phyloP scores from a whole-genome alignment of 2,113 vertebrate species.

The Sigmodon hispidus region DNA sequence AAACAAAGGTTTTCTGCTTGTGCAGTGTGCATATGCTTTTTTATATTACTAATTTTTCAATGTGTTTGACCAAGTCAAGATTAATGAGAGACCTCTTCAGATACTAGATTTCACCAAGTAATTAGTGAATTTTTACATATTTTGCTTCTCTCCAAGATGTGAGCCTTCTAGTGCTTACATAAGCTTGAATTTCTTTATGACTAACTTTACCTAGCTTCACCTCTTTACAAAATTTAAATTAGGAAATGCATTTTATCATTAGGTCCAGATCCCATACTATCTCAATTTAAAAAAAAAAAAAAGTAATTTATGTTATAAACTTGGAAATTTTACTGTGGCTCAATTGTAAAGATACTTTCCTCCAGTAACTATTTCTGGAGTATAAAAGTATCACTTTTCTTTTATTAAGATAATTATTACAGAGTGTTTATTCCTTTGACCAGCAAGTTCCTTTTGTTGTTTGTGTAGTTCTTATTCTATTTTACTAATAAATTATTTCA shows the following conservation, averaged over 20 bases:
- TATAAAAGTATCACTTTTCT: too few species aligned
- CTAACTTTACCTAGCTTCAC: neutral
- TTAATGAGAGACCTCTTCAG: slow-evolving; percentile 4
- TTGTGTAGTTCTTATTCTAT: neutral
- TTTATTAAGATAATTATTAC: neutral
- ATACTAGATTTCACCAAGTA: neutral
- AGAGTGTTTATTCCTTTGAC: neutral
- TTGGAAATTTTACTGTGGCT: neutral
- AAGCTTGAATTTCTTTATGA: neutral
- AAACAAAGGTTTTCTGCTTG: slow-evolving; percentile 36
- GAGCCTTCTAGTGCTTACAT: neutral
- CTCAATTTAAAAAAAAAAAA: neutral
- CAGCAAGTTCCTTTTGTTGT: neutral
- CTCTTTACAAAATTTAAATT: slow-evolving; percentile 29
- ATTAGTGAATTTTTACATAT: slow-evolving; percentile 20
- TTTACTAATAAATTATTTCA: neutral
- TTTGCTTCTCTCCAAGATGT: slow-evolving; percentile 22
- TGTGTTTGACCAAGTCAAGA: slow-evolving; percentile 30
- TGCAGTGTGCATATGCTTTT: neutral
- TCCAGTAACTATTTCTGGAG: neutral
- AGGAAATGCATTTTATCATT: slow-evolving; percentile 22
- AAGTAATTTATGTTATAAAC: neutral
- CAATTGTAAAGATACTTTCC: neutral
- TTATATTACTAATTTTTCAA: slow-evolving; percentile 5
- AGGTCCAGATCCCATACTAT: neutral